Percentiles rank a stretch among this genome's conserved stretches.
phyloP scores from a whole-genome alignment of 2,888 invertebrate species.

The Panopea generosa region DNA sequence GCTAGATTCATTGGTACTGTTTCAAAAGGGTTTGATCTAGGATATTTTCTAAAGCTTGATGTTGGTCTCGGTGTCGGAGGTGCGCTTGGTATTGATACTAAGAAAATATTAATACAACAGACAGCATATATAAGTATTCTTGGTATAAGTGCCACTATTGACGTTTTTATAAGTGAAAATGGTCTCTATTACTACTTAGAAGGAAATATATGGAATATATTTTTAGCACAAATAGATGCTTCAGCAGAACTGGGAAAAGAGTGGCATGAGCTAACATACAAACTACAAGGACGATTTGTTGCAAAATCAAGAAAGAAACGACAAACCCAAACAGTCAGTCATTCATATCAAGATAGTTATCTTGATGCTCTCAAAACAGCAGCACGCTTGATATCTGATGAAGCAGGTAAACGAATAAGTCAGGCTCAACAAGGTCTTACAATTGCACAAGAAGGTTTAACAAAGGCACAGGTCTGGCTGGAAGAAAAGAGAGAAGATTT shows the following conservation, averaged over 20 bases:
- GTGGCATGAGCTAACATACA: slow-evolving; percentile 43
- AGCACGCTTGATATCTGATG: slow-evolving; percentile 30
- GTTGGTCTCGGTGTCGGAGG: slow-evolving; percentile 24
- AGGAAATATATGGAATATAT: slow-evolving; percentile 55
- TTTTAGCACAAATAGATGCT: slow-evolving; percentile 45
- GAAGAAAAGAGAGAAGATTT: slow-evolving; percentile 47
- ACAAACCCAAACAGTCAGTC: slow-evolving; percentile 27
- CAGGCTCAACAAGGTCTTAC: slow-evolving; percentile 42
- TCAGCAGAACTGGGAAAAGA: slow-evolving; percentile 39
- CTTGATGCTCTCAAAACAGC: slow-evolving; percentile 46
- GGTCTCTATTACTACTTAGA: slow-evolving; percentile 38
- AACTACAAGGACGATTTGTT: slow-evolving; percentile 42
- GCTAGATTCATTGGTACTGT: slow-evolving; percentile 24
- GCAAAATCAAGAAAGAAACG: slow-evolving; percentile 29
- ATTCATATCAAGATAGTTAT: slow-evolving; percentile 57
- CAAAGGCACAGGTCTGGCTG: slow-evolving; percentile 53
- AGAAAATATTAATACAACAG: slow-evolving; percentile 17
- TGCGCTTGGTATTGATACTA: slow-evolving; percentile 16
- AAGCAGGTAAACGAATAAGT: slow-evolving; percentile 49
- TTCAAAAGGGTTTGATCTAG: slow-evolving; percentile 1
- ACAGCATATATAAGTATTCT: slow-evolving; percentile 22
- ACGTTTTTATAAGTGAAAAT: slow-evolving; percentile 32
- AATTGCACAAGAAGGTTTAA: slow-evolving; percentile 35
- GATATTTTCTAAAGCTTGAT: slow-evolving; percentile 22
- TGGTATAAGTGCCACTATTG: slow-evolving; percentile 21